Evolutionary conservation across 1,140 invertebrate genomes (phyloP), one percentile per base, ranked within the genome.

Genomic region (Phymastichus coffea): DNA sequence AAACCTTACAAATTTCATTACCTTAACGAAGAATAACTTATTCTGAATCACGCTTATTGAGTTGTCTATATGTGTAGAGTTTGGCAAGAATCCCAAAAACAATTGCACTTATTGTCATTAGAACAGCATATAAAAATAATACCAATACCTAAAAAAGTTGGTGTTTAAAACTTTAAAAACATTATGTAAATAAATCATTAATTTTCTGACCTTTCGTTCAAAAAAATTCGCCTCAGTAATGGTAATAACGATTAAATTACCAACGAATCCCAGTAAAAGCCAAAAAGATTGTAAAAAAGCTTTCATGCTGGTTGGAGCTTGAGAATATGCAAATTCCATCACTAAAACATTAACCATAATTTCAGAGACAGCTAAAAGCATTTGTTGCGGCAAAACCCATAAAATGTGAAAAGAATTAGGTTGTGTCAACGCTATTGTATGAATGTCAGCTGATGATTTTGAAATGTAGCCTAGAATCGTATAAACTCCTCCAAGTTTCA

Each of bases 261-360:
- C 96, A 70, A 95, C 83, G 0, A 95, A 91, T 10, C 90, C 89
- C 0, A 94, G 95, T 0, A 97, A 72, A 23, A 96, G 80, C 91
- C 93, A 98, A 2, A 86, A 84, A 7, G 95, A 92, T 73, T 93
- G 89, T 26, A 98, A 73, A 0, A 98, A 86, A 0, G 94, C 92
- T 71, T 95, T 97, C 94, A 98, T 95, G 60, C 86, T 90, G 15
- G 80, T 72, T 1, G 95, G 95, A 0, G 94, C 90, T 84, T 97
- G 86, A 12, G 88, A 88, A 74, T 96, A 98, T 0, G 92, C 91
- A 78, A 97, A 97, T 67, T 95, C 90, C 14, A 95, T 81, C 9
- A 94, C 94, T 1, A 93, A 96, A 15, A 97, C 86, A 0, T 91
- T 92, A 71, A 96, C 96, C 80, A 97, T 86, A 23, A 97, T 92